Evolutionary conservation across 2,113 vertebrate genomes (phyloP), one percentile per base, ranked within the genome.

Genomic region (Irena cyanogastra): DNA sequence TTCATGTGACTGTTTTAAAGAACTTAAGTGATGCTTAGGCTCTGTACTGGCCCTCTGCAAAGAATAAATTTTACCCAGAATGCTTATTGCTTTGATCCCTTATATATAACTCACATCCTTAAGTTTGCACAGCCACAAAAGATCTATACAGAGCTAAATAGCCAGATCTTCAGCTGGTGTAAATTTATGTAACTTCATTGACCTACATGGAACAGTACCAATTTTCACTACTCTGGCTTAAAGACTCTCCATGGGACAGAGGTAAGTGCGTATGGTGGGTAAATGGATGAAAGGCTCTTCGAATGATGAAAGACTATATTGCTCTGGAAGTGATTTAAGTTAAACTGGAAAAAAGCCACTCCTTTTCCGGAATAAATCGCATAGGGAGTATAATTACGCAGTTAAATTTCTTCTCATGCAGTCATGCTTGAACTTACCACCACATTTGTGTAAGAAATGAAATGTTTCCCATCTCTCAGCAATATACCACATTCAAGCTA

Each of bases 31-130:
- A 92, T 94, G 93, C 93, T 95, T 94, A 93, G 85, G 49, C 92
- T 96, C 65, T 90, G 33, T 83, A 68, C 88, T 93, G 94, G 85
- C 93, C 92, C 95, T 96, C 93, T 96, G 93, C 93, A 94, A 95
- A 95, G 93, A 96, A 94, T 97, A 96, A 96, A 96, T 94, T 95
- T 97, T 95, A 97, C 96, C 89, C 95, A 94, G 96, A 96, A 97
- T 95, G 41, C 93, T 82, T 94, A 78, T 42, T 95, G 65, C 90
- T 96, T 96, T 97, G 93, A 96, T 97, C 95, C 88, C 57, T 71
- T 96, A 41, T 82, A 90, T 94, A 86, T 76, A 97, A 81, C 90
- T 95, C 90, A 79, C 88, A 89, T 97, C 81, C 92, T 93, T 90
- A 89, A 96, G 88, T 90, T 95, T 94, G 92, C 80, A 91, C 53